phyloP scores from a whole-genome alignment of 1,140 invertebrate species.

The Cydia splendana region DNA sequence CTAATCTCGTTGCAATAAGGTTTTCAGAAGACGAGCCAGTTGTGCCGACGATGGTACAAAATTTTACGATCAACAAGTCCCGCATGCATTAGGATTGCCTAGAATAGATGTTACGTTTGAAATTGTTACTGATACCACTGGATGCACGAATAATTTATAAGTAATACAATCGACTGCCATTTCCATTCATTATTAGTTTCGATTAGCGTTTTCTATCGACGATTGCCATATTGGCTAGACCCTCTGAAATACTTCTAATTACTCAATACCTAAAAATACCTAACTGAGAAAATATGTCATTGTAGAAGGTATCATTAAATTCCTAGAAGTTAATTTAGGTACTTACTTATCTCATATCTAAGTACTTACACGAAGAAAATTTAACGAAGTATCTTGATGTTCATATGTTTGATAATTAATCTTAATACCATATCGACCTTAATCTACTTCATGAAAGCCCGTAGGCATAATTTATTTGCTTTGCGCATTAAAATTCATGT shows the following conservation, averaged over 20 bases:
- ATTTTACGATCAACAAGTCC: not conserved
- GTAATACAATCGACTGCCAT: too few species aligned
- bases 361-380: not conserved
- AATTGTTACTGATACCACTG: not conserved
- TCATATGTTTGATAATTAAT: slow-evolving; percentile 31
- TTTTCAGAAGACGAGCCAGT: not conserved
- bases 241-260: too few species aligned
- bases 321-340: not conserved
- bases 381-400: slow-evolving; percentile 21
- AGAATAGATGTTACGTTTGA: not conserved
- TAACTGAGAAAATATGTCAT: not conserved
- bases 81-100: not conserved
- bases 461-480: slow-evolving; percentile 53
- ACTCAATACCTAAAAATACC: too few species aligned
- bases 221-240: too few species aligned
- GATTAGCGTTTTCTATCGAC: too few species aligned
- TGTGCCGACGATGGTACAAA: not conserved
- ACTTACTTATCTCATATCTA: not conserved
- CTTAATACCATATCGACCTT: slow-evolving; percentile 25
- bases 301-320: not conserved
- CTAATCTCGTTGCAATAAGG: not conserved
- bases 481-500: slow-evolving; percentile 68
- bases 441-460: slow-evolving; percentile 25
- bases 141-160: too few species aligned
- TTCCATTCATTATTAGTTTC: too few species aligned